Conservation (phyloP, 2,888 invertebrate species). For the Caenorhabditis plicata region DNA sequence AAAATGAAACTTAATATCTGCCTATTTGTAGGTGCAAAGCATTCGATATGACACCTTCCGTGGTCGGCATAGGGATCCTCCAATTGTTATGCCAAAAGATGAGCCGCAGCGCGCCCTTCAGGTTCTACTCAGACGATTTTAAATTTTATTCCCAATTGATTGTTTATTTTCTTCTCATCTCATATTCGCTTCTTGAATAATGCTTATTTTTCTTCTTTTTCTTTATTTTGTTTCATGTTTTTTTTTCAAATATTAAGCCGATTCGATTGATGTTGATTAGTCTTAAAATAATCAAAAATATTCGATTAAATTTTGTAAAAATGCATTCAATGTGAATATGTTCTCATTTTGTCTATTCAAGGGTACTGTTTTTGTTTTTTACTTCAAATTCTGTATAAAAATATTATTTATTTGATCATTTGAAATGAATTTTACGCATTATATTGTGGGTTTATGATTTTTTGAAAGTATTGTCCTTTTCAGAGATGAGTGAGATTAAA, state of each 20-base stretch:
- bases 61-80: constrained; percentile 35
- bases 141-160: constrained; percentile 1
- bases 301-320: background rate
- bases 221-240: no score
- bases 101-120: constrained; percentile 20
- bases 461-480: no score
- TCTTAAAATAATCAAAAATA: background rate
- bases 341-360: background rate
- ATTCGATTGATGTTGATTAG: no score
- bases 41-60: constrained; percentile 37
- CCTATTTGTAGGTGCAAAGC: constrained; percentile 24
- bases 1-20: background rate
- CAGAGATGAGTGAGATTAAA: no score
- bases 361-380: no score
- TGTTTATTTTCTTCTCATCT: background rate
- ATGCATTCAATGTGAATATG: background rate
- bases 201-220: background rate
- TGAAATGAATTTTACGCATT: no score
- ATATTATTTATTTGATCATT: no score
- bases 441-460: no score
- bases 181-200: background rate
- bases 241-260: no score
- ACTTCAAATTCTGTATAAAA: no score
- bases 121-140: constrained; percentile 19
- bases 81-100: constrained; percentile 26